phyloP scores from a whole-genome alignment of 2,113 vertebrate genomes.

The Charadrius vociferus region DNA sequence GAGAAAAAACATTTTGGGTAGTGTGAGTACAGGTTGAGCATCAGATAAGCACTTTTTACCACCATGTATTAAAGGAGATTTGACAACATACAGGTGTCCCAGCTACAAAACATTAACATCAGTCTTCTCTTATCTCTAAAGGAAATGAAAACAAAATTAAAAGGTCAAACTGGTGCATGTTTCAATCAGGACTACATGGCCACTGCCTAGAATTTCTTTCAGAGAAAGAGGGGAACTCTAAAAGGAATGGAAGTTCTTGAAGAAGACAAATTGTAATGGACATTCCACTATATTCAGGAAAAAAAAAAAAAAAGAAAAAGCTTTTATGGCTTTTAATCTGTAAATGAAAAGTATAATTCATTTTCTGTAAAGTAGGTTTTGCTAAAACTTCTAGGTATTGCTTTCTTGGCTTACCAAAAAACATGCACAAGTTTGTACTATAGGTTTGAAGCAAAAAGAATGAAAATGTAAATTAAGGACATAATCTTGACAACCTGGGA shows the following conservation, averaged over 20 bases:
- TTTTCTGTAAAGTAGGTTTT: neutral
- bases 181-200: conserved; percentile 19
- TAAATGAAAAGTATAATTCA: neutral
- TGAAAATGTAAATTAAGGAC: neutral
- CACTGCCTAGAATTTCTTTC: neutral
- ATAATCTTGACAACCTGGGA: neutral
- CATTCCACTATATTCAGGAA: neutral
- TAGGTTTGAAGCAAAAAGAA: neutral
- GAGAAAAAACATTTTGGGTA: conserved; percentile 57
- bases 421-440: neutral
- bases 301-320: neutral
- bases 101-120: conserved; percentile 37
- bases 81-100: conserved; percentile 42
- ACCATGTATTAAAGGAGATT: conserved; percentile 34
- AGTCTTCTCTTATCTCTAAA: conserved; percentile 39
- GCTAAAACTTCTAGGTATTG: neutral
- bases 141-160: conserved; percentile 54
- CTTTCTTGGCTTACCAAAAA: neutral
- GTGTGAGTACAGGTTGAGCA: conserved; percentile 11
- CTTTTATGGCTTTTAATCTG: neutral
- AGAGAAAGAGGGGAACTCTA: neutral
- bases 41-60: conserved; percentile 49
- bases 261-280: neutral
- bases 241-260: neutral
- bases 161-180: conserved; percentile 13